Percentiles rank a stretch among this genome's conserved stretches.
Evolutionary conservation across 2,113 vertebrate species (phyloP).

Genomic region (Tylochromis polylepis): DNA sequence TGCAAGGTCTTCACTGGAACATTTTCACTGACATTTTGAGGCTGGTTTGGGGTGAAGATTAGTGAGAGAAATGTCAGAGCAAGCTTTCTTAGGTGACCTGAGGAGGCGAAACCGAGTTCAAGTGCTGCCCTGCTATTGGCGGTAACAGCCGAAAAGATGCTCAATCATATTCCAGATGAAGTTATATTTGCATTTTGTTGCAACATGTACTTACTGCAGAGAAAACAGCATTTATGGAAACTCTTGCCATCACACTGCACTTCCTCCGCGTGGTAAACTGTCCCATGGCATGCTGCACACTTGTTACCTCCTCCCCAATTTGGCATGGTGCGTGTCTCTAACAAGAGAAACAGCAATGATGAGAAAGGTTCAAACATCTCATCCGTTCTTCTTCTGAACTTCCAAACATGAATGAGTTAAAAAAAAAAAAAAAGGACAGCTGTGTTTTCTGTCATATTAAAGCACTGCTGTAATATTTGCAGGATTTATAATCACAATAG

Average conservation of each 20-base stretch:
- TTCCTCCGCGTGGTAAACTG: conserved; percentile 92
- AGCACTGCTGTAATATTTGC: background rate
- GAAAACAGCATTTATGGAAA: conserved; percentile 92
- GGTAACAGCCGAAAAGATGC: background rate
- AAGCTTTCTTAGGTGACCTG: background rate
- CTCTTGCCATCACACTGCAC: conserved; percentile 91
- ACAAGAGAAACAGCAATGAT: background rate
- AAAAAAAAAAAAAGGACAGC: background rate
- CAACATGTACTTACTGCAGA: conserved; percentile 86
- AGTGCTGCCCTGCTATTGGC: no score
- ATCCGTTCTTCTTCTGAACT: background rate
- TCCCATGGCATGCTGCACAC: conserved; percentile 80
- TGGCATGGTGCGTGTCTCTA: conserved; percentile 77
- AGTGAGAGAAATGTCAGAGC: background rate
- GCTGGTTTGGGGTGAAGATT: background rate
- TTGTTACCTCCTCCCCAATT: conserved; percentile 96
- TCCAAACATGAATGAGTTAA: background rate
- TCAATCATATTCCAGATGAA: background rate
- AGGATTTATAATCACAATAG: background rate
- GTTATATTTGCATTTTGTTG: background rate
- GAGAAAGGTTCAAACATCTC: background rate
- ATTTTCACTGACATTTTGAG: conserved; percentile 3
- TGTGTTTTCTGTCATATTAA: background rate
- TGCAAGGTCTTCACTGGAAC: background rate
- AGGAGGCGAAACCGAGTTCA: conserved; percentile 4